Percentiles rank a stretch among this genome's conserved stretches.
Conservation (phyloP, 2,113 vertebrate genomes). For the Ia io region DNA sequence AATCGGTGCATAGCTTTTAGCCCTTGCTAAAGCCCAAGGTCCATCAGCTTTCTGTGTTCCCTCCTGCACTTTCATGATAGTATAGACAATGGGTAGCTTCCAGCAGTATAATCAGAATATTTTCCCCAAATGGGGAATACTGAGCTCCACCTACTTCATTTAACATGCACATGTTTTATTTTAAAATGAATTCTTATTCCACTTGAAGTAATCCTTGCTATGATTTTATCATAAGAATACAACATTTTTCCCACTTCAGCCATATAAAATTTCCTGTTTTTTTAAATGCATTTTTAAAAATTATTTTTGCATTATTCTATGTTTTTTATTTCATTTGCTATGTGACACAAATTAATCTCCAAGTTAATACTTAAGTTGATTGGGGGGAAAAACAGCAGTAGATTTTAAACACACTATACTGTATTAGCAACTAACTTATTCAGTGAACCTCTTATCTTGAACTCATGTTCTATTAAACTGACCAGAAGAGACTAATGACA, state of each 20-base stretch:
- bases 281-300: background rate
- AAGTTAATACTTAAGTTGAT: background rate
- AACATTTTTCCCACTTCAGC: background rate
- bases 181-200: background rate
- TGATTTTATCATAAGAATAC: background rate
- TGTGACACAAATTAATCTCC: background rate
- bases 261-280: background rate
- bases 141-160: background rate
- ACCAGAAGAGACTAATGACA: slow-evolving; percentile 2
- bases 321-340: background rate
- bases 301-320: background rate
- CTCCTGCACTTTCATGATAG: no score
- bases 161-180: background rate
- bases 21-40: no score
- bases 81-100: no score
- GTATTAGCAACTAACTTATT: background rate
- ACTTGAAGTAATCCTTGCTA: background rate
- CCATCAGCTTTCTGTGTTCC: no score
- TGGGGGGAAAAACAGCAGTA: background rate
- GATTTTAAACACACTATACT: background rate
- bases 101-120: background rate
- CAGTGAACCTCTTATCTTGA: background rate
- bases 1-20: no score
- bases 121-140: background rate
- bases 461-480: background rate